Percentiles rank a stretch among this genome's conserved stretches.
These are phyloP conservation scores for Hermodice carunculata DNA, from an alignment of 2,888 invertebrate genomes.

Conservation along the genomic window DNA sequence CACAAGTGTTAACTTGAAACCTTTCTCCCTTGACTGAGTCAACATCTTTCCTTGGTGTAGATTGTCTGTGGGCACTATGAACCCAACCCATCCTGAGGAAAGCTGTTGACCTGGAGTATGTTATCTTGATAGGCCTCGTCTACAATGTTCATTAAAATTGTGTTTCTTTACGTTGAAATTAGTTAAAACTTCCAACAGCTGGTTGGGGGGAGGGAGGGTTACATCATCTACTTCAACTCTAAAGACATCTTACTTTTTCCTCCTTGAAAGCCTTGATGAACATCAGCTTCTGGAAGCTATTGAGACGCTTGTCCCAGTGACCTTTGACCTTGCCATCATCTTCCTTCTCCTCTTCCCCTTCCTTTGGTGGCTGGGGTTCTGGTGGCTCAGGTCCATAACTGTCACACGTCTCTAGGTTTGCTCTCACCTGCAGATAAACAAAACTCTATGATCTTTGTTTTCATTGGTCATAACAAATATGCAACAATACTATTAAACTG, in stretches of 20 bases:
- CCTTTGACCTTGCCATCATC: slow-evolving; percentile 58
- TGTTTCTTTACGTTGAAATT: no score
- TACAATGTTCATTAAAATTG: no score
- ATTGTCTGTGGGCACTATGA: no score
- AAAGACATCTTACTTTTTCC: slow-evolving; percentile 74
- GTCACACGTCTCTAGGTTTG: slow-evolving; percentile 56
- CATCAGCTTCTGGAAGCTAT: slow-evolving; percentile 85
- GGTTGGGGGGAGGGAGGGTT: neutral
- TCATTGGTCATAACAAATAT: no score
- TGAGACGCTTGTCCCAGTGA: slow-evolving; percentile 78
- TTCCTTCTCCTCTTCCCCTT: slow-evolving; percentile 34
- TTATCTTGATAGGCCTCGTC: no score
- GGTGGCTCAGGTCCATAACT: slow-evolving; percentile 53
- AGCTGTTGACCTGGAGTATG: no score
- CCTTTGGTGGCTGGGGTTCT: slow-evolving; percentile 47
- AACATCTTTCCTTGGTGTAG: no score
- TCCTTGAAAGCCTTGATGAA: slow-evolving; percentile 82
- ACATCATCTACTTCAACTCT: neutral
- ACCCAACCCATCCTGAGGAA: no score
- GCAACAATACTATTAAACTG: no score
- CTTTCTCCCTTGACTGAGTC: no score
- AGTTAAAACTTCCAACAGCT: no score
- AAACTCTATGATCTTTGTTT: neutral
- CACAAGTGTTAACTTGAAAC: no score
- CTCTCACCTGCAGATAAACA: slow-evolving; percentile 49